Evolutionary conservation across 2,113 vertebrate genomes (phyloP).

Genomic region (Spea bombifrons): DNA sequence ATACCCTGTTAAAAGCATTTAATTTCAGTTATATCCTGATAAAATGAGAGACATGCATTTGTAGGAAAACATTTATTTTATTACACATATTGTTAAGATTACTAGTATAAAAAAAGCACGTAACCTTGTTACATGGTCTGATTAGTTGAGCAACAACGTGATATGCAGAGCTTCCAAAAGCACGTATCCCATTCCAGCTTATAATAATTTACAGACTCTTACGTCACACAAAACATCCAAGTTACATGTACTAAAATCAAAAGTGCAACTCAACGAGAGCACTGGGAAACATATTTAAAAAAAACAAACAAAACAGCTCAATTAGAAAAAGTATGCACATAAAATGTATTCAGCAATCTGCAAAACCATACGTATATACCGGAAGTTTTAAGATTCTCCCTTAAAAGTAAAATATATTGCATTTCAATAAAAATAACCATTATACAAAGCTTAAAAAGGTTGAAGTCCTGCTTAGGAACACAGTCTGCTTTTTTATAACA

Average conservation of each 20-base stretch:
- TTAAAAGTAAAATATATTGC: conserved; percentile 18
- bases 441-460: conserved; percentile 34
- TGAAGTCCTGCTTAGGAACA: conserved; percentile 18
- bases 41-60: too few species aligned
- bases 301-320: background rate
- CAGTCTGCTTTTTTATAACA: background rate
- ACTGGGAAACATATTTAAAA: background rate
- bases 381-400: background rate
- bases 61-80: too few species aligned
- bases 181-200: background rate
- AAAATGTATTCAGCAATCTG: conserved; percentile 15
- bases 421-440: conserved; percentile 12
- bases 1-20: too few species aligned
- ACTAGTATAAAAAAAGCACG: too few species aligned
- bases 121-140: too few species aligned
- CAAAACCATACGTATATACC: background rate
- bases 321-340: conserved; percentile 21
- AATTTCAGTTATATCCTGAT: too few species aligned
- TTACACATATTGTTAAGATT: too few species aligned
- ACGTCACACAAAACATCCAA: background rate
- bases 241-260: background rate
- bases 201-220: background rate
- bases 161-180: too few species aligned
- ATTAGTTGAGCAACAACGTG: too few species aligned
- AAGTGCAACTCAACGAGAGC: background rate